Evolutionary conservation across 2,888 invertebrate species (phyloP).

Genomic region (Papilio demoleus): DNA sequence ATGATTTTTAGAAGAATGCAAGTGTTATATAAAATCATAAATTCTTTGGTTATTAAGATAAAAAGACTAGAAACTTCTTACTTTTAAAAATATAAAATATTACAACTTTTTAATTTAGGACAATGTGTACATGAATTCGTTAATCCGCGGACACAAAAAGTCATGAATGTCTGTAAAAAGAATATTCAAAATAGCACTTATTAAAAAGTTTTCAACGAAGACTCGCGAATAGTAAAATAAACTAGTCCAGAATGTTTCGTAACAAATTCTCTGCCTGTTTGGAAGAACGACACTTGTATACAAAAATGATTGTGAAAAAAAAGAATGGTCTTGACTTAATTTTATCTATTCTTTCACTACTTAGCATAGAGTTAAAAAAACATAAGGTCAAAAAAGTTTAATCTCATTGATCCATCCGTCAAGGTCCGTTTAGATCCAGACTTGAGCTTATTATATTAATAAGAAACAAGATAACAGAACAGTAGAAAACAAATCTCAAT

Average conservation of each 20-base stretch:
- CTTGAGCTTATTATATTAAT: too few relatives aligned
- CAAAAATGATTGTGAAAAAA: constrained; percentile 3
- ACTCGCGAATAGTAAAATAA: constrained; percentile 23
- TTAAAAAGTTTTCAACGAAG: constrained; percentile 20
- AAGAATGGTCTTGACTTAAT: too few relatives aligned
- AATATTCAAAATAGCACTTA: constrained; percentile 8
- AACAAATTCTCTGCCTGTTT: constrained; percentile 1
- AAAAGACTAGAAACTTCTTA: not conserved
- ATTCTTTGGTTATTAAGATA: too few relatives aligned
- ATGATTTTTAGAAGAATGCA: too few relatives aligned
- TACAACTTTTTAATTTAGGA: not conserved
- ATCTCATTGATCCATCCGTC: too few relatives aligned
- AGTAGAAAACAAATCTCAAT: too few relatives aligned
- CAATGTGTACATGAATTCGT: constrained; percentile 8
- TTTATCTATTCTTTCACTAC: too few relatives aligned
- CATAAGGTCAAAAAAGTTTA: too few relatives aligned
- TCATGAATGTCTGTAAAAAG: not conserved
- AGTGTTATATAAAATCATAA: too few relatives aligned
- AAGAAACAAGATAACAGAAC: too few relatives aligned
- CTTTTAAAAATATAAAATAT: constrained; percentile 7
- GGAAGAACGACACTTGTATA: constrained; percentile 6
- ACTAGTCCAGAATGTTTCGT: constrained; percentile 15
- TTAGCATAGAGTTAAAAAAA: too few relatives aligned
- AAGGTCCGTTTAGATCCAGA: too few relatives aligned
- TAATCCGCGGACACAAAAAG: constrained; percentile 7